Conservation (phyloP, 2,888 invertebrate species). For the Aphrophora alni region DNA sequence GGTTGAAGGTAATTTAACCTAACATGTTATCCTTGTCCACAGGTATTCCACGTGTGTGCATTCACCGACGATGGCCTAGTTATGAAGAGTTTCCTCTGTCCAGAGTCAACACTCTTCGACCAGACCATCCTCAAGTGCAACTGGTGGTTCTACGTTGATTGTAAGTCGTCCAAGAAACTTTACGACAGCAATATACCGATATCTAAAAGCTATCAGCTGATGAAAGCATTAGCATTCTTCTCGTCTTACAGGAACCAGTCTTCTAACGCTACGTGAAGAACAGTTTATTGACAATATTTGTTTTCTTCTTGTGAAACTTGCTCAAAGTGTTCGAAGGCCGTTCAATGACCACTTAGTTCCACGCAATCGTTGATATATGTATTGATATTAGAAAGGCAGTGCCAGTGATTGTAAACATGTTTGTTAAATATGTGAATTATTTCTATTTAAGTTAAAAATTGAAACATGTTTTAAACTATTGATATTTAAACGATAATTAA, state of each 20-base stretch:
- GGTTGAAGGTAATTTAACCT: no score
- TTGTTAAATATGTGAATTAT: no score
- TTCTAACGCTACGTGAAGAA: slow-evolving; percentile 33
- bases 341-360: no score
- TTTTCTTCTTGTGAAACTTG: background rate
- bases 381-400: no score
- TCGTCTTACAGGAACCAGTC: slow-evolving; percentile 75
- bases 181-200: slow-evolving; percentile 91
- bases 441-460: no score
- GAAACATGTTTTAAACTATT: no score
- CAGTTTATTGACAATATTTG: background rate
- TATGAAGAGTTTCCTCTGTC: slow-evolving; percentile 91
- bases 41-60: slow-evolving; percentile 93
- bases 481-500: no score
- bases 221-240: slow-evolving; percentile 90
- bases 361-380: no score
- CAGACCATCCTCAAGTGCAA: slow-evolving; percentile 91
- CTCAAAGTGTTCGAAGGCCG: background rate
- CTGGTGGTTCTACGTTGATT: slow-evolving; percentile 95
- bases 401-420: no score
- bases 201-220: slow-evolving; percentile 89
- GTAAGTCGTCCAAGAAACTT: slow-evolving; percentile 77
- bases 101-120: slow-evolving; percentile 89
- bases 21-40: slow-evolving; percentile 49
- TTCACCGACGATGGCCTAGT: slow-evolving; percentile 87